These are phyloP conservation scores for Elephantulus edwardii DNA, from an alignment of 2,113 vertebrate genomes.

Conservation along the genomic window DNA sequence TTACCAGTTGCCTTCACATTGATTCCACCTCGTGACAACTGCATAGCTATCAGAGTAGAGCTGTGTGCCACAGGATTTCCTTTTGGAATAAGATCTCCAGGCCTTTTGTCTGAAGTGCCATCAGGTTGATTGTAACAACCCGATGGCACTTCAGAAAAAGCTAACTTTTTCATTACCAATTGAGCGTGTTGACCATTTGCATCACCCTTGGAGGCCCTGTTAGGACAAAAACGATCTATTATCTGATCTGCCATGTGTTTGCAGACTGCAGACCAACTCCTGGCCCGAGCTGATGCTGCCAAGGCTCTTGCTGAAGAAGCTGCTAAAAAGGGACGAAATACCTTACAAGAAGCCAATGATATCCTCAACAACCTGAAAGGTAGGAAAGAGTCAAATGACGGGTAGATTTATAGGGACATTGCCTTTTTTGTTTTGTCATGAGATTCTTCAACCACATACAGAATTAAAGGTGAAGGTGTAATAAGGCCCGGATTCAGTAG, in stretches of 20 bases:
- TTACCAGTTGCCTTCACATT: background rate
- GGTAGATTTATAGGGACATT: rapidly evolving
- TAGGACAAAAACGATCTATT: background rate
- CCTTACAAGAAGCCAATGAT: constrained; percentile 91
- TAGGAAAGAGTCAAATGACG: constrained; percentile 61
- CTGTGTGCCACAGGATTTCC: background rate
- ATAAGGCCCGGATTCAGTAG: background rate
- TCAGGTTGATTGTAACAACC: background rate
- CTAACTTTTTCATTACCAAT: background rate
- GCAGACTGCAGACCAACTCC: constrained; percentile 96
- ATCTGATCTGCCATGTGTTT: constrained; percentile 46
- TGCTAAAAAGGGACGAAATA: constrained; percentile 91
- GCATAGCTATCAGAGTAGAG: background rate
- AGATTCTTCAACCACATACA: background rate
- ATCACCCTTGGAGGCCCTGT: background rate
- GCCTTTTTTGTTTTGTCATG: background rate
- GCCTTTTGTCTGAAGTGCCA: background rate
- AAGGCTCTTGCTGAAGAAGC: constrained; percentile 96
- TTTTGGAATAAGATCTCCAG: background rate
- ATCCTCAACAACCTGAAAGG: constrained; percentile 95
- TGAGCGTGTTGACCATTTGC: background rate
- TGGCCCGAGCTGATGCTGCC: constrained; percentile 96
- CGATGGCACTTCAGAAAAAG: too few relatives aligned
- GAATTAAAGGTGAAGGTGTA: background rate
- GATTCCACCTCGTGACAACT: background rate